phyloP scores from a whole-genome alignment of 2,797 vertebrate genomes.

The Pogonophryne albipinna region DNA sequence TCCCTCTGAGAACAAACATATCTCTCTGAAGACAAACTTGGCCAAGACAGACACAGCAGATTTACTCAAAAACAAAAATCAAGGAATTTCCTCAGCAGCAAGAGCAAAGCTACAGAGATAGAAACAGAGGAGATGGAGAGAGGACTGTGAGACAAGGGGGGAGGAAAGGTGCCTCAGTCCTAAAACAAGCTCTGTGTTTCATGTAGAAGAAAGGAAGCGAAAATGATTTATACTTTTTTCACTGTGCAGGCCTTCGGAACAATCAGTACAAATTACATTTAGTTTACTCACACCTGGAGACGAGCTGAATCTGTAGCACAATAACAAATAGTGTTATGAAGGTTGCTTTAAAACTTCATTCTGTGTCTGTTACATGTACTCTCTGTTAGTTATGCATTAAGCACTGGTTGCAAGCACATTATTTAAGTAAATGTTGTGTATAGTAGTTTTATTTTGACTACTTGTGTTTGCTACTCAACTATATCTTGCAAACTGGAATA shows the following conservation, averaged over 20 bases:
- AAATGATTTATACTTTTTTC: background rate
- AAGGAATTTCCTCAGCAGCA: slow-evolving; percentile 38
- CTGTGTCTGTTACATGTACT: background rate
- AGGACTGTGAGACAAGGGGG: slow-evolving; percentile 13
- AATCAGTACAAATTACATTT: slow-evolving; percentile 34
- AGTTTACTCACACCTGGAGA: background rate
- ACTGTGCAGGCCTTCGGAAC: slow-evolving; percentile 13
- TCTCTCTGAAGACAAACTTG: slow-evolving; percentile 38
- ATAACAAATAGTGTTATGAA: background rate
- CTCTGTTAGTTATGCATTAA: background rate
- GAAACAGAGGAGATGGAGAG: slow-evolving; percentile 30
- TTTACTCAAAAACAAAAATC: slow-evolving; percentile 54
- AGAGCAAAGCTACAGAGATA: slow-evolving; percentile 36
- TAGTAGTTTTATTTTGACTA: background rate
- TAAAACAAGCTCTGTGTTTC: slow-evolving; percentile 35
- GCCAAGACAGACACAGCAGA: slow-evolving; percentile 41
- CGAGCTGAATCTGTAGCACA: slow-evolving; percentile 12
- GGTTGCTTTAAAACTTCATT: background rate
- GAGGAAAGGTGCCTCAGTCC: slow-evolving; percentile 28
- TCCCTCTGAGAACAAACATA: slow-evolving; percentile 52
- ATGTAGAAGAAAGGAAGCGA: slow-evolving; percentile 26
- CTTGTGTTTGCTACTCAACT: background rate
- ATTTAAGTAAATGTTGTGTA: background rate
- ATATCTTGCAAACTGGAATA: background rate
- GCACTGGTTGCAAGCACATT: background rate